Evolutionary conservation across 2,797 vertebrate genomes (phyloP).

Genomic region (Morelia viridis): DNA sequence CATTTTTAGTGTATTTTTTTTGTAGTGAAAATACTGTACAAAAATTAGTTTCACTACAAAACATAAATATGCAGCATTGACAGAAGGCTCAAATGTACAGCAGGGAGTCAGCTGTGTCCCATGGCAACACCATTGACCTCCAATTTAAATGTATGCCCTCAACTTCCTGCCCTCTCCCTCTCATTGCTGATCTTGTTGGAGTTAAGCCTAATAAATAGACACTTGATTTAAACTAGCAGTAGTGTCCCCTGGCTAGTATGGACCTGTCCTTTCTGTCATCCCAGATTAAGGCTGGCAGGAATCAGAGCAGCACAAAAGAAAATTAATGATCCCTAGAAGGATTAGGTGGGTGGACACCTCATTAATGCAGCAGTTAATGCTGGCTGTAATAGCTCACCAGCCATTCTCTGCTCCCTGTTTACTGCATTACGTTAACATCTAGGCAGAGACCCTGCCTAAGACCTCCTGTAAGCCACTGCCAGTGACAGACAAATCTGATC

Average conservation of each 20-base stretch:
- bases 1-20: not conserved
- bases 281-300: constrained; percentile 8
- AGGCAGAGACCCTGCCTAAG: not conserved
- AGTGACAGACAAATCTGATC: not conserved
- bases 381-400: not conserved
- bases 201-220: not conserved
- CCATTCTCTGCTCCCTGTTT: not conserved
- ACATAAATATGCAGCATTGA: not conserved
- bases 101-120: not conserved
- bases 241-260: not conserved
- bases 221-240: not conserved
- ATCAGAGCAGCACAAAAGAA: constrained; percentile 1
- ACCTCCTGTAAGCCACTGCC: not conserved
- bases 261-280: constrained; percentile 5
- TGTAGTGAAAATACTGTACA: not conserved
- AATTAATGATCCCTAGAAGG: not conserved
- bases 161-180: not conserved
- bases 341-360: not conserved
- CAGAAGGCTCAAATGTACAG: not conserved
- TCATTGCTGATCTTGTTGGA: not conserved
- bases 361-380: not conserved
- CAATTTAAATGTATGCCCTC: not conserved
- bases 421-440: not conserved
- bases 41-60: not conserved
- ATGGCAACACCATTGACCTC: not conserved